These are phyloP conservation scores for Heterodera schachtii DNA, from an alignment of 1,140 invertebrate species.

Conservation along the genomic window DNA sequence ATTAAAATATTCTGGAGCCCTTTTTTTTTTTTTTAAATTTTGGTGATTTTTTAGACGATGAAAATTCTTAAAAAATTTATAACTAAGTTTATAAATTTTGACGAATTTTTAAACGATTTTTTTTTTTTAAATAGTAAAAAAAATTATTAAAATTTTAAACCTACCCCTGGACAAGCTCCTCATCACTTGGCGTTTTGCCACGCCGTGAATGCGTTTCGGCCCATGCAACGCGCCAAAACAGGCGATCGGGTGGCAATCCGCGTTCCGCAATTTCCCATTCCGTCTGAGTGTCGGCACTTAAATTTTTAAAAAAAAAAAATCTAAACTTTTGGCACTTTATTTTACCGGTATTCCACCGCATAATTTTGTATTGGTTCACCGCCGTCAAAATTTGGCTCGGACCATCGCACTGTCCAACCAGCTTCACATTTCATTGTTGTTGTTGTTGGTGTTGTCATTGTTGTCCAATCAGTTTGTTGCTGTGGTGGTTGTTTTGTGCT, in stretches of 20 bases:
- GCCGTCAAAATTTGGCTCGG: slow-evolving; percentile 56
- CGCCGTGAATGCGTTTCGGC: slow-evolving; percentile 33
- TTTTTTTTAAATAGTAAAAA: no score
- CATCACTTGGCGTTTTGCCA: slow-evolving; percentile 22
- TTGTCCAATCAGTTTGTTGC: neutral
- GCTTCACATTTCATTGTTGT: slow-evolving; percentile 12
- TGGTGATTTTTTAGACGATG: no score
- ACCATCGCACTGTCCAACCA: slow-evolving; percentile 62
- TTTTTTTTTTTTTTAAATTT: no score
- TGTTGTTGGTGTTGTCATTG: neutral
- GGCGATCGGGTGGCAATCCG: slow-evolving; percentile 51
- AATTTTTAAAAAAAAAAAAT: neutral
- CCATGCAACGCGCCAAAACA: slow-evolving; percentile 37
- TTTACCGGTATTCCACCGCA: slow-evolving; percentile 60
- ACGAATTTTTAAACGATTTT: no score
- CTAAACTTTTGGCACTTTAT: no score
- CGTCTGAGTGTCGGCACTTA: slow-evolving; percentile 52
- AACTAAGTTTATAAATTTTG: no score
- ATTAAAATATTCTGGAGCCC: no score
- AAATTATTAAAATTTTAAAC: no score
- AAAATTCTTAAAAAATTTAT: no score
- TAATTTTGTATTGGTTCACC: slow-evolving; percentile 57
- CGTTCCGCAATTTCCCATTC: slow-evolving; percentile 65
- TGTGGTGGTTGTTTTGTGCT: neutral
- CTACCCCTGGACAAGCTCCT: slow-evolving; percentile 12